These are phyloP conservation scores for Thunnus maccoyii DNA, from an alignment of 2,113 vertebrate species.

Conservation along the genomic window DNA sequence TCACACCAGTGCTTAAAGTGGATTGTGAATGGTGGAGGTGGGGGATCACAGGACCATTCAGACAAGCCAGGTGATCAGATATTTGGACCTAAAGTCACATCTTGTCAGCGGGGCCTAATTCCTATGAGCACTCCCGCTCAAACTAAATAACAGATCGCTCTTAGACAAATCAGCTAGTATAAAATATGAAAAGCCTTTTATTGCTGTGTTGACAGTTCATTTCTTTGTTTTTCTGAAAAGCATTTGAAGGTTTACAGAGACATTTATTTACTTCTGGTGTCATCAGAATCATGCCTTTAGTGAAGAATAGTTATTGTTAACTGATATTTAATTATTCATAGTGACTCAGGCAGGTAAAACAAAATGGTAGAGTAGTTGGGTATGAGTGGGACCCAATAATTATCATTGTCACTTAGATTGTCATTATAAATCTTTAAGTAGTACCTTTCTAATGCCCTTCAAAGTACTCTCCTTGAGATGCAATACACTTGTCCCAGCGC, in stretches of 20 bases:
- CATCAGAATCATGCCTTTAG: background rate
- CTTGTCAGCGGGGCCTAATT: constrained; percentile 19
- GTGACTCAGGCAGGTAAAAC: too few species aligned
- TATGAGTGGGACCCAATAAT: too few species aligned
- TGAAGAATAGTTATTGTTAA: background rate
- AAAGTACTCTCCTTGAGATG: too few species aligned
- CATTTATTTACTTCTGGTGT: background rate
- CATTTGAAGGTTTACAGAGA: background rate
- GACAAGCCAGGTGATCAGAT: constrained; percentile 13
- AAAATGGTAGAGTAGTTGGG: too few species aligned
- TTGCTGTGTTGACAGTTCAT: constrained; percentile 11
- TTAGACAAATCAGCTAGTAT: background rate
- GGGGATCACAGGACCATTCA: constrained; percentile 4
- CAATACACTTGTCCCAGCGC: too few species aligned
- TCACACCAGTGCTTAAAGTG: constrained; percentile 27
- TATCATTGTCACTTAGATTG: too few species aligned
- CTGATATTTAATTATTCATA: background rate
- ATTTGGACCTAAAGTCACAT: background rate
- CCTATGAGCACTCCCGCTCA: background rate
- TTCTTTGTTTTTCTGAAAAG: background rate
- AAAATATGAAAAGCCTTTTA: constrained; percentile 16
- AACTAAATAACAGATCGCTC: constrained; percentile 6
- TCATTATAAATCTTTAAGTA: too few species aligned
- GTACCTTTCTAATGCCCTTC: too few species aligned
- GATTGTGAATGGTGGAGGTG: constrained; percentile 10